phyloP scores from a whole-genome alignment of 1,140 invertebrate genomes.

The Oppia nitens region DNA sequence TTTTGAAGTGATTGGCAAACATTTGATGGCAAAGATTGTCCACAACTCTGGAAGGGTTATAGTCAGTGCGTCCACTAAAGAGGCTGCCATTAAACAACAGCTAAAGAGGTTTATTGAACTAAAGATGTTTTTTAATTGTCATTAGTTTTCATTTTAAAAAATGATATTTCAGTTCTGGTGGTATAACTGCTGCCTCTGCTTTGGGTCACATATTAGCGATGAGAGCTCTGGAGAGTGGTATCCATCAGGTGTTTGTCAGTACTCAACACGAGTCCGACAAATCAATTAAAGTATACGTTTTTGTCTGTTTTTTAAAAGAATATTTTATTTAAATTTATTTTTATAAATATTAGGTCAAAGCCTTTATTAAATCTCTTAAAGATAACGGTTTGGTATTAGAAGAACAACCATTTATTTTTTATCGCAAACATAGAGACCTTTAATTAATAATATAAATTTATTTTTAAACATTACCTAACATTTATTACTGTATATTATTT shows the following conservation, averaged over 20 bases:
- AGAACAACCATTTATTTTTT: slow-evolving; percentile 12
- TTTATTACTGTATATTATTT: no score
- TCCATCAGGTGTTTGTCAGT: slow-evolving; percentile 5
- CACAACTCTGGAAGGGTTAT: slow-evolving; percentile 13
- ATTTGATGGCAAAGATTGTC: slow-evolving; percentile 9
- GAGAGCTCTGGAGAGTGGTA: slow-evolving; percentile 15
- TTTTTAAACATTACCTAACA: no score
- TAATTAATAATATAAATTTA: no score
- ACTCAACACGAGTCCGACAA: neutral
- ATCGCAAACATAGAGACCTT: neutral
- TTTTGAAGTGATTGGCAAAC: slow-evolving; percentile 12
- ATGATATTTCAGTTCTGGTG: neutral
- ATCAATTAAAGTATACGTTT: neutral
- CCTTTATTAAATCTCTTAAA: slow-evolving; percentile 7
- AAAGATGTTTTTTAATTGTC: neutral
- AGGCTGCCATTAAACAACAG: neutral
- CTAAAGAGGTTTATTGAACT: neutral
- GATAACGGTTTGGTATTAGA: neutral
- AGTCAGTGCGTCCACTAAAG: slow-evolving; percentile 9
- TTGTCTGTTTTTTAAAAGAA: neutral
- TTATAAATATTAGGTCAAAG: neutral
- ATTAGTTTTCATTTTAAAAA: neutral
- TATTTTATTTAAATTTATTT: neutral
- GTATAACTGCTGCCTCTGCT: slow-evolving; percentile 5
- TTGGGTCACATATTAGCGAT: slow-evolving; percentile 13